A percentile compares a stretch with the other conserved stretches of the same genome.
Conservation (phyloP, 2,113 vertebrate species). For the Ptychochromis oligacanthus region DNA sequence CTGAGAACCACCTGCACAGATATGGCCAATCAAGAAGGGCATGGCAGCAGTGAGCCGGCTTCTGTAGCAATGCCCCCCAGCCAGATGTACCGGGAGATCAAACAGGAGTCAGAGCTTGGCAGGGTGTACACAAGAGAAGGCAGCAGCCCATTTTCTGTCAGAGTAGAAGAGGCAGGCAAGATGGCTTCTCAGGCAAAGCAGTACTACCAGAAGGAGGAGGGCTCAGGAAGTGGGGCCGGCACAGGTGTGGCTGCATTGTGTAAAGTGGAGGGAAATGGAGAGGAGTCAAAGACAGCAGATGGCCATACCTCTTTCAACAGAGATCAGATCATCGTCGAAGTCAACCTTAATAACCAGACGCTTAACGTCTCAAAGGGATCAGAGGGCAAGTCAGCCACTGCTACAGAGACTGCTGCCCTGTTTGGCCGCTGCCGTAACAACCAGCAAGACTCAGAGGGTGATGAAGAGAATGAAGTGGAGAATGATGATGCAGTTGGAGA, state of each 20-base stretch:
- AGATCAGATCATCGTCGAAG: constrained; percentile 97
- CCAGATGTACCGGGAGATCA: constrained; percentile 89
- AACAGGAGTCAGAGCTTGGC: constrained; percentile 88
- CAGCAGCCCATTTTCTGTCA: constrained; percentile 85
- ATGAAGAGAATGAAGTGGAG: constrained; percentile 71
- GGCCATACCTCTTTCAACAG: constrained; percentile 82
- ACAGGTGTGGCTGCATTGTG: constrained; percentile 68
- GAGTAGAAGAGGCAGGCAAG: constrained; percentile 83
- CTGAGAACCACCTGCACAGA: constrained; percentile 79
- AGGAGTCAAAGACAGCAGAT: constrained; percentile 79
- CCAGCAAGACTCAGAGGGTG: constrained; percentile 79
- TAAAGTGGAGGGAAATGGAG: constrained; percentile 81
- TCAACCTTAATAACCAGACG: constrained; percentile 98
- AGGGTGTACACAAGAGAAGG: constrained; percentile 89
- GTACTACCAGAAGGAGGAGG: constrained; percentile 89
- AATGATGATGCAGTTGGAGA: constrained; percentile 74
- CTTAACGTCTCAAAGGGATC: constrained; percentile 93
- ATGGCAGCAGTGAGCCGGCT: constrained; percentile 14
- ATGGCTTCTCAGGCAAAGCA: constrained; percentile 76
- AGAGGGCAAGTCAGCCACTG: constrained; percentile 79
- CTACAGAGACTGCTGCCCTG: constrained; percentile 65
- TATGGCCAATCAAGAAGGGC: constrained; percentile 79
- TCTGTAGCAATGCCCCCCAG: constrained; percentile 52
- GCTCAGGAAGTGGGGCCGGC: constrained; percentile 25
- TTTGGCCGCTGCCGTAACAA: constrained; percentile 70